Evolutionary conservation across 1,140 invertebrate genomes (phyloP).

Genomic region (Triops cancriformis): DNA sequence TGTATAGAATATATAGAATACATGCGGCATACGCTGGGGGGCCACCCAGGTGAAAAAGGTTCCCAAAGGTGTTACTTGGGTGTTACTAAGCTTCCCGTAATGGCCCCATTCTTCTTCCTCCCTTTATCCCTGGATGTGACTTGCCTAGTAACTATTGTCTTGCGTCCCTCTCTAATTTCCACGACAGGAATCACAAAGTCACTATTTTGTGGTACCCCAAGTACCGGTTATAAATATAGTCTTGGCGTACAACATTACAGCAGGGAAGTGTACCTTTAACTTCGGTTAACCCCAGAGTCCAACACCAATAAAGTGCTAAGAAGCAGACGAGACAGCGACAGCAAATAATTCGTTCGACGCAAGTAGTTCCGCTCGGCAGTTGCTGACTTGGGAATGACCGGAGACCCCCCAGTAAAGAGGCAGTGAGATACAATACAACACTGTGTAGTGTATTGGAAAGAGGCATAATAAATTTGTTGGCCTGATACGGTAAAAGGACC

Average conservation of each 20-base stretch:
- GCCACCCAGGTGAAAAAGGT: constrained; percentile 1
- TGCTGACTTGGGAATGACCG: not conserved
- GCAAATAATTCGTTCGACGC: not conserved
- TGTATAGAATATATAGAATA: not conserved
- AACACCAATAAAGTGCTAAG: constrained; percentile 6
- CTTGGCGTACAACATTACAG: not conserved
- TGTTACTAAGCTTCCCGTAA: not conserved
- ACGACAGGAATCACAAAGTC: not conserved
- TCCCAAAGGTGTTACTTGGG: constrained; percentile 1
- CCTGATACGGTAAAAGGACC: not conserved
- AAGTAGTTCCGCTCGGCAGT: not conserved
- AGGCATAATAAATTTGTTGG: not conserved
- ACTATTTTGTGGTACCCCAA: not conserved
- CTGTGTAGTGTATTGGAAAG: not conserved
- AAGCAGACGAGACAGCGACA: not conserved
- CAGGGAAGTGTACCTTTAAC: not conserved
- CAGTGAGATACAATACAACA: not conserved
- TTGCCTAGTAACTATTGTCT: constrained; percentile 11
- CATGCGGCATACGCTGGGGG: not conserved
- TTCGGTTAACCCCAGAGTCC: not conserved
- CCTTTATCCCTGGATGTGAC: not conserved
- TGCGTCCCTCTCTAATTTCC: not conserved
- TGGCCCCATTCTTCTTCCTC: constrained; percentile 12
- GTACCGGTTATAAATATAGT: constrained; percentile 2
- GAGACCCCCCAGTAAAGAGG: not conserved